Evolutionary conservation across 2,797 vertebrate species (phyloP).

Genomic region (Sebastes variabilis): DNA sequence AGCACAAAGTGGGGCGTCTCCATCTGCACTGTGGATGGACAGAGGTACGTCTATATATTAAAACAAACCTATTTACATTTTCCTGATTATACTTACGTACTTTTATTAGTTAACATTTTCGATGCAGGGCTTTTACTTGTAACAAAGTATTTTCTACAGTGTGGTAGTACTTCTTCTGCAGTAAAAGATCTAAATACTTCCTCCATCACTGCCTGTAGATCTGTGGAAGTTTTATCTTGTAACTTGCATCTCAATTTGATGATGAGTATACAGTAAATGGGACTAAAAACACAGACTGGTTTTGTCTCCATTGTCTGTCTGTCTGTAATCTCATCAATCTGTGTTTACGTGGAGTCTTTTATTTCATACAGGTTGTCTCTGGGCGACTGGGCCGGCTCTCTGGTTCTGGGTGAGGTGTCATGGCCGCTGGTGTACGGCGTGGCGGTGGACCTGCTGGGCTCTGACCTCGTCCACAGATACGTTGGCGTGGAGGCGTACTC

Average conservation of each 20-base stretch:
- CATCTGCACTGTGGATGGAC: constrained; percentile 79
- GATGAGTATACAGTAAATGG: too few relatives aligned
- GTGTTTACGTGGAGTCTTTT: too few relatives aligned
- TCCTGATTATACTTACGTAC: too few relatives aligned
- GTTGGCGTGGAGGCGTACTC: constrained; percentile 75
- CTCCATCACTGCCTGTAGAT: background rate
- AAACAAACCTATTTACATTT: too few relatives aligned
- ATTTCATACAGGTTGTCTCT: constrained; percentile 68
- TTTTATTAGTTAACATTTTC: too few relatives aligned
- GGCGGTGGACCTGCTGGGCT: constrained; percentile 72
- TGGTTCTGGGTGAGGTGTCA: constrained; percentile 69
- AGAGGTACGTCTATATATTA: constrained; percentile 55
- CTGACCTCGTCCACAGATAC: constrained; percentile 76
- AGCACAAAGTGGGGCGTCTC: constrained; percentile 72
- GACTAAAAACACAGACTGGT: too few relatives aligned
- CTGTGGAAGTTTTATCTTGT: background rate
- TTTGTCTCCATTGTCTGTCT: background rate
- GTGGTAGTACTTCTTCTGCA: rapidly evolving
- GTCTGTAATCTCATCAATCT: background rate
- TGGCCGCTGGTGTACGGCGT: constrained; percentile 76
- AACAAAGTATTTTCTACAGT: background rate
- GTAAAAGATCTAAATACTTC: background rate
- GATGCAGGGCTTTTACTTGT: too few relatives aligned
- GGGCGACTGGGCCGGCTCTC: constrained; percentile 70
- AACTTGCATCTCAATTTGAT: background rate